Evolutionary conservation across 2,888 invertebrate species (phyloP).

Genomic region (Enoplolaimus lenunculus): DNA sequence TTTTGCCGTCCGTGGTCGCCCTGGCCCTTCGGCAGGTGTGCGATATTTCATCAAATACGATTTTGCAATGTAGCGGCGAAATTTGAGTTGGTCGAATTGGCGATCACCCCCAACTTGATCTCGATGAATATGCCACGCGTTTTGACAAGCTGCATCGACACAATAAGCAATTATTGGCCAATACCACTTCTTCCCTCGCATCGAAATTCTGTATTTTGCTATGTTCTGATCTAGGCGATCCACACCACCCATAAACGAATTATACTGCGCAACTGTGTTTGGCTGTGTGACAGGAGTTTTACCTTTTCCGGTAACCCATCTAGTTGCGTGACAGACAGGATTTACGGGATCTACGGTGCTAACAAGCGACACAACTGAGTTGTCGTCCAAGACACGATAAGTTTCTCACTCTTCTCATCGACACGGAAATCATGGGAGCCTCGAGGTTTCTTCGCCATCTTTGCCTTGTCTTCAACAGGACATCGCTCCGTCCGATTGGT

Average conservation of each 20-base stretch:
- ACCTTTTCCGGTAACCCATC: conserved; percentile 11
- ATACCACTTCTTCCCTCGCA: conserved; percentile 22
- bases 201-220: conserved; percentile 20
- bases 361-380: not conserved
- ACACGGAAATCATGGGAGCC: not conserved
- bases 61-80: conserved; percentile 14
- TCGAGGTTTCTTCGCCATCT: not conserved
- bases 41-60: conserved; percentile 13
- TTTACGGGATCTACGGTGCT: not conserved
- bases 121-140: conserved; percentile 21
- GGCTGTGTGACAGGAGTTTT: not conserved
- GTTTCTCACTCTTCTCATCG: not conserved
- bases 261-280: conserved; percentile 19
- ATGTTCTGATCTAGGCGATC: conserved; percentile 23
- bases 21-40: not conserved
- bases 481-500: not conserved
- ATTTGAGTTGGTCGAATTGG: not conserved
- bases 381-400: conserved; percentile 17
- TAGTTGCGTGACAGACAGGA: not conserved
- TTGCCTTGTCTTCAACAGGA: not conserved
- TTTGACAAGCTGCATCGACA: conserved; percentile 16
- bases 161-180: conserved; percentile 17
- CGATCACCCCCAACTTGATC: not conserved
- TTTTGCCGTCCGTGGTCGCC: conserved; percentile 6
- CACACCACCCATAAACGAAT: conserved; percentile 20